Percentiles rank a stretch among this genome's conserved stretches.
Evolutionary conservation across 1,140 invertebrate genomes (phyloP).

Genomic region (Tachypleus tridentatus): DNA sequence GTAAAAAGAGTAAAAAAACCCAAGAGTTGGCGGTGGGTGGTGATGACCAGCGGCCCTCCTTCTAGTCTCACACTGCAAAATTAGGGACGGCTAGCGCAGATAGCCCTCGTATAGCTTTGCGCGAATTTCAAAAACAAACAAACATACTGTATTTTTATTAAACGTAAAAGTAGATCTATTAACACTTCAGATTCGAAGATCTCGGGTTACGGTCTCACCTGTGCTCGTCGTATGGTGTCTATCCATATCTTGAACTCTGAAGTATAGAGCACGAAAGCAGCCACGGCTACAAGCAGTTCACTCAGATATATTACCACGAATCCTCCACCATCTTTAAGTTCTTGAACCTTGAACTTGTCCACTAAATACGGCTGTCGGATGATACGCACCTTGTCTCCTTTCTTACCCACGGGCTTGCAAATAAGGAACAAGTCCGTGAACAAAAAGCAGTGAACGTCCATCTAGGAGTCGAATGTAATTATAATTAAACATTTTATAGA

Average conservation of each 20-base stretch:
- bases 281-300: conserved; percentile 62
- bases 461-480: conserved; percentile 34
- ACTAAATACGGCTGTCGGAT: conserved; percentile 70
- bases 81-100: no score
- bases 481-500: no score
- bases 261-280: conserved; percentile 54
- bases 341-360: conserved; percentile 57
- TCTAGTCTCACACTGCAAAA: no score
- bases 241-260: conserved; percentile 16
- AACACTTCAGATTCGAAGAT: no score
- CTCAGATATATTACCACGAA: conserved; percentile 67
- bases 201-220: conserved; percentile 7
- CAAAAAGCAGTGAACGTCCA: conserved; percentile 79
- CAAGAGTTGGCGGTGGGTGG: no score
- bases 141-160: no score
- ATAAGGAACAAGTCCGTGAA: conserved; percentile 81
- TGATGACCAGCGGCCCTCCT: no score
- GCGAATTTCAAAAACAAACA: no score
- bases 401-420: conserved; percentile 56
- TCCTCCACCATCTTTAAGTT: conserved; percentile 47
- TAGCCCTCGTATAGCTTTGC: no score
- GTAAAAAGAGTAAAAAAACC: no score
- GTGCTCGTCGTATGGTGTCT: conserved; percentile 27
- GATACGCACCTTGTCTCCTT: conserved; percentile 48
- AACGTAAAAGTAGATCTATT: no score